Evolutionary conservation across 2,113 vertebrate genomes (phyloP), one percentile per base, ranked within the genome.

Genomic region (Anoura caudifer): DNA sequence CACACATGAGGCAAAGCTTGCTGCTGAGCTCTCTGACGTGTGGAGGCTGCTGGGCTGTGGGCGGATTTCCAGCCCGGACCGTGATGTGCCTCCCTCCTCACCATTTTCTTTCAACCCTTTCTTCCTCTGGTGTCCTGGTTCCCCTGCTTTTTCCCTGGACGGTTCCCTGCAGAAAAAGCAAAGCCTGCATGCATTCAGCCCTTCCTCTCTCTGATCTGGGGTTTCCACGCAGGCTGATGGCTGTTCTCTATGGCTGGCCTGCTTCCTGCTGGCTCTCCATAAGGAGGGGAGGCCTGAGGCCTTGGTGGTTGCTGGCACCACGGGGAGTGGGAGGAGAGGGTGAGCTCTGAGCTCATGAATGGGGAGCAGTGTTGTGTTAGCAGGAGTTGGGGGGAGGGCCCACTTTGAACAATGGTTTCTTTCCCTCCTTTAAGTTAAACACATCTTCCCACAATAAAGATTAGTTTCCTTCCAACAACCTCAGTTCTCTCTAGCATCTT

Each of bases 401-500:
- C 16, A 3, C 61, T 69, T 52, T 19, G 20, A 91, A 15, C 26
- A 56, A 80, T 41, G 52, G 24, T n/a, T 93, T 85, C 11, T 73
- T 90, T 45, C 50, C 15, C 5, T 19, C 41, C 31, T 52, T n/a
- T 69, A 70, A 36, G 33, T 70, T 91, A 73, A 87, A 73, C 36
- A 81, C 2, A 14, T 81, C 6, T 65, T 24, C 54, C 17, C 13
- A 33, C 82, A 73, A 33, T 14, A 87, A 83, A 67, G 22, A 52
- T 63, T 83, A 52, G n/a, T 91, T 91, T 91, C 67, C 43, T 91
- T 70, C 54, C 76, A 82, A 77, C 24, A 52, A 70, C 4, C 19
- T 91, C 26, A 15, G 15, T 54, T 91, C 38, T 50, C 36, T 91
- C 82, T 82, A 83, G 43, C 17, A 91, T 70, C 43, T 59, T 69